Base-by-base conservation (phyloP, 2,888 invertebrate species). In the Orthonychiurus folsomi region DNA sequence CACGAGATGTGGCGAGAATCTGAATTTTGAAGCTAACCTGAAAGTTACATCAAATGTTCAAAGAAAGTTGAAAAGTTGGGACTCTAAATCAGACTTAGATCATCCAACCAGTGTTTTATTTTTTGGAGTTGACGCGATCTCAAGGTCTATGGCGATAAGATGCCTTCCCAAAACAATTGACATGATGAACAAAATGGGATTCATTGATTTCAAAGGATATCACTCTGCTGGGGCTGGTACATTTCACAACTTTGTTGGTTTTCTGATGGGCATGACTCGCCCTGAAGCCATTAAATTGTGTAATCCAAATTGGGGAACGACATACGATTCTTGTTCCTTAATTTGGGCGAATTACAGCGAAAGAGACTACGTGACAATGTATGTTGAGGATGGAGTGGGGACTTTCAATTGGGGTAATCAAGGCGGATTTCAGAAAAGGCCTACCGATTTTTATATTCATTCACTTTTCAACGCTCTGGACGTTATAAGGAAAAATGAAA, bases 41-140 rank as follows among this genome's bases (percentile, higher is more conserved):
- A 2, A 52, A 18, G 25, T 27, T 2, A 50, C 21, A 1, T 1
- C 20, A 21, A n/a, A 18, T 1, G 63, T 60, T 21, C 37, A 50
- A 24, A 21, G 60, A 28, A 63, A 63, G 55, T 20, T 63, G 1
- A 23, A 56, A 1, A 48, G 23, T 21, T 63, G 63, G 63, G 28
- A 60, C n/a, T 37, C 12, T 26, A n/a, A 9, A n/a, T 3, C 57
- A 21, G 18, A 24, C n/a, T 5, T 9, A 37, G 37, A 37, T 37
- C 5, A 9, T 37, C 60, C 63, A 12, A 3, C 50, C 3, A 63
- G 60, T 50, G 54, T 63, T 2, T 9, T 63, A 25, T 79, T 92
- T 75, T 76, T 93, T 25, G 93, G 92, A 48, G 85, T 93, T 72
- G 91, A 93, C 75, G 88, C 89, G 56, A 85, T 92, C 73, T 92